Conservation (phyloP, 2,113 vertebrate genomes). For the Pteronura brasiliensis region DNA sequence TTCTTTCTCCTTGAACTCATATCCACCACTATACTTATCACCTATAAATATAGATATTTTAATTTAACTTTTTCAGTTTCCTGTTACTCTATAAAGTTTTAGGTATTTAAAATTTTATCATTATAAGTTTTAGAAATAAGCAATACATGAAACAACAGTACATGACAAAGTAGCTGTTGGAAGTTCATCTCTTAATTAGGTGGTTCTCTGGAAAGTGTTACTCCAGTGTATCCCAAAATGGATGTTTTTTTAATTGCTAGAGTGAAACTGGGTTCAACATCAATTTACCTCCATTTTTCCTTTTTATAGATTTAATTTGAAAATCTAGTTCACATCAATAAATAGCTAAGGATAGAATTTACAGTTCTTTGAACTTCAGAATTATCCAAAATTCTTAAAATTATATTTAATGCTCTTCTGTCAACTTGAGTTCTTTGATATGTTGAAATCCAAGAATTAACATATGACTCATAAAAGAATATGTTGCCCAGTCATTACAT, state of each 20-base stretch:
- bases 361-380: neutral
- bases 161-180: neutral
- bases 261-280: neutral
- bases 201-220: neutral
- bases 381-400: constrained; percentile 11
- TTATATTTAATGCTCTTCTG: constrained; percentile 10
- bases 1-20: neutral
- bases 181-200: constrained; percentile 7
- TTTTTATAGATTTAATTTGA: neutral
- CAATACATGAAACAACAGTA: neutral
- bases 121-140: neutral
- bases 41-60: neutral
- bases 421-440: neutral
- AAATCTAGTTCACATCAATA: neutral
- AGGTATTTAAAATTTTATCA: constrained; percentile 1
- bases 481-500: neutral
- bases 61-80: constrained; percentile 1
- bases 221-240: neutral
- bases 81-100: neutral
- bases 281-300: neutral
- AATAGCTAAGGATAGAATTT: constrained; percentile 1
- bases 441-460: constrained; percentile 32
- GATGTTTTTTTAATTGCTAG: neutral
- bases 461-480: neutral
- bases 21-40: neutral